Evolutionary conservation across 1,140 invertebrate species (phyloP).

Genomic region (Portunus trituberculatus): DNA sequence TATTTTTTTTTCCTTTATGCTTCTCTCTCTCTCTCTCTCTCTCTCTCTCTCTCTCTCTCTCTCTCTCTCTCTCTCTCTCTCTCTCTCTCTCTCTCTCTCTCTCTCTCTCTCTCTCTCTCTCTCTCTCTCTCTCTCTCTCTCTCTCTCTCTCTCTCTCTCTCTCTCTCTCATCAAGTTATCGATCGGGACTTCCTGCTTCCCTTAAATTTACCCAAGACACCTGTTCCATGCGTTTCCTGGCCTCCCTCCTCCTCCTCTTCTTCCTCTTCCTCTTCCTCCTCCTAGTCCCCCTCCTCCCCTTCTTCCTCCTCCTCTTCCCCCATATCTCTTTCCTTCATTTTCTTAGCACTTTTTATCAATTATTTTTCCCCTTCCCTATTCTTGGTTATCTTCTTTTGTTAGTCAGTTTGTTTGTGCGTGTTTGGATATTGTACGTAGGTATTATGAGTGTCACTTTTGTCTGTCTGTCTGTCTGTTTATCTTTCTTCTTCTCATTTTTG

Average conservation of each 20-base stretch:
- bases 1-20: too few species aligned
- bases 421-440: background rate
- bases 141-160: background rate
- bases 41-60: background rate
- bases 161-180: background rate
- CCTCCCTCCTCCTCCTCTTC: background rate
- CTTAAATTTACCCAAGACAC: too few species aligned
- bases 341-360: background rate
- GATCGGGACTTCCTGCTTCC: background rate
- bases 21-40: background rate
- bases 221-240: background rate
- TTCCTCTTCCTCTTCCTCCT: background rate
- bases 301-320: background rate
- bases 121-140: conserved; percentile 56
- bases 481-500: background rate
- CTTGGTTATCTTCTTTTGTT: background rate
- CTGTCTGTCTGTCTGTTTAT: conserved; percentile 22
- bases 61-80: too few species aligned
- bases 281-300: background rate
- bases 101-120: conserved; percentile 54
- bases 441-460: background rate
- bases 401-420: background rate
- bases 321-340: background rate
- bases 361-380: background rate
- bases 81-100: conserved; percentile 21